Evolutionary conservation across 2,888 invertebrate species (phyloP), one percentile per base, ranked within the genome.

Genomic region (Esperia sulphurella): DNA sequence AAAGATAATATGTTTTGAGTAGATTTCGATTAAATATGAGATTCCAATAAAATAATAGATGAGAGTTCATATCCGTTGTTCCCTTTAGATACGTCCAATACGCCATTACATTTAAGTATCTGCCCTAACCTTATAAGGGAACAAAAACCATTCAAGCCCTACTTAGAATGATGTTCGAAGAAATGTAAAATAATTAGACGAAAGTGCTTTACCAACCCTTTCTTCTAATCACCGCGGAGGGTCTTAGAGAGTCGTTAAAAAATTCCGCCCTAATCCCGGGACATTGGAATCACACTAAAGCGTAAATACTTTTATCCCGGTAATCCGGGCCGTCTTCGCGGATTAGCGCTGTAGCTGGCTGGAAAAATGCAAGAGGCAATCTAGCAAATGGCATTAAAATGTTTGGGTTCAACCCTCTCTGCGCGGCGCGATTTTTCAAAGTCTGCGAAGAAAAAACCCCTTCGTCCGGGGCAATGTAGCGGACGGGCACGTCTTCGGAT

Each of bases 301-400:
- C 79, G 83, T 73, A 76, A 80, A 83, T 79, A 83, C 87, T 85
- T 86, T 85, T 83, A 85, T 84, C 87, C 83, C 57, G 59, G 75
- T 80, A 84, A 83, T 83, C 79, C 78, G 63, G 63, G 72, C 72
- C 78, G 77, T 83, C 84, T 86, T 88, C 83, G 83, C 86, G 85
- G 89, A 88, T 88, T 89, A 89, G 75, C 88, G 65, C 77, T 77
- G 79, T 77, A 74, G 74, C 65, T 65, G 71, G 72, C 69, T 62
- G 76, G 79, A 88, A 88, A 88, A 88, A 88, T 87, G 84, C 87
- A 88, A 84, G 85, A 79, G 80, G 84, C 86, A 90, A 90, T 90
- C 87, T 90, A 84, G 83, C 82, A 89, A 88, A 90, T 90, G 87
- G 90, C 83, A 90, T 90, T 90, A 90, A 90, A 89, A 86, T 88